Percentiles rank a stretch among this genome's conserved stretches.
Conservation (phyloP, 2,888 invertebrate species). For the Rhagophthalmus giganteus region DNA sequence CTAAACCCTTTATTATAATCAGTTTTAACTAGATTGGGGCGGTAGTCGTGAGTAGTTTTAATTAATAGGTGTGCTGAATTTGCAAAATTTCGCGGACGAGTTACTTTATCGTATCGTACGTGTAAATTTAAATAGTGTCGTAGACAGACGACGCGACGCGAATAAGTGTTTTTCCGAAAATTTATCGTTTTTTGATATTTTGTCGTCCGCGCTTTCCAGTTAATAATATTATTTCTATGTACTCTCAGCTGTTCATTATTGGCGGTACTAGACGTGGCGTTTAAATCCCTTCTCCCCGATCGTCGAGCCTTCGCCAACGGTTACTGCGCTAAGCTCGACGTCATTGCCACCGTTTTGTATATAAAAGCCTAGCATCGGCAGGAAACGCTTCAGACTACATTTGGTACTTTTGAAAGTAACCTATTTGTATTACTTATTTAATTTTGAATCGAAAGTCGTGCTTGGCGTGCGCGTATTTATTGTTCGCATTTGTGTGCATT, state of each 20-base stretch:
- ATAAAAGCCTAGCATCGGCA: constrained; percentile 27
- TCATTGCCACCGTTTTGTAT: constrained; percentile 32
- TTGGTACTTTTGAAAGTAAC: background rate
- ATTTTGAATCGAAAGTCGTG: background rate
- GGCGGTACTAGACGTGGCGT: constrained; percentile 35
- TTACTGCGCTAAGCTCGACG: constrained; percentile 27
- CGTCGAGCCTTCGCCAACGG: constrained; percentile 5
- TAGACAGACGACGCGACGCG: no score
- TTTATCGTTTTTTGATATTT: no score
- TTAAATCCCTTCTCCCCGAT: constrained; percentile 26
- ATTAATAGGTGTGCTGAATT: no score
- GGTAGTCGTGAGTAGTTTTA: no score
- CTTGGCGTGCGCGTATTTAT: background rate
- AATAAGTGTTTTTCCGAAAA: no score
- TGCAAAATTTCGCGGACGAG: no score
- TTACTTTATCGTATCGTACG: no score
- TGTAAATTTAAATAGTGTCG: no score
- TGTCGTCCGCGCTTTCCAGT: no score
- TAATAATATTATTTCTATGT: no score
- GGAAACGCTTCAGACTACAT: constrained; percentile 39
- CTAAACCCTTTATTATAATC: no score
- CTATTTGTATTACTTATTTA: background rate
- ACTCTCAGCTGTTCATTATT: constrained; percentile 34
- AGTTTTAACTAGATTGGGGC: no score
- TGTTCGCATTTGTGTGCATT: background rate